A percentile compares a stretch with the other conserved stretches of the same genome.
These are phyloP conservation scores for Epiblema foenella DNA, from an alignment of 2,888 invertebrate genomes.

Conservation along the genomic window DNA sequence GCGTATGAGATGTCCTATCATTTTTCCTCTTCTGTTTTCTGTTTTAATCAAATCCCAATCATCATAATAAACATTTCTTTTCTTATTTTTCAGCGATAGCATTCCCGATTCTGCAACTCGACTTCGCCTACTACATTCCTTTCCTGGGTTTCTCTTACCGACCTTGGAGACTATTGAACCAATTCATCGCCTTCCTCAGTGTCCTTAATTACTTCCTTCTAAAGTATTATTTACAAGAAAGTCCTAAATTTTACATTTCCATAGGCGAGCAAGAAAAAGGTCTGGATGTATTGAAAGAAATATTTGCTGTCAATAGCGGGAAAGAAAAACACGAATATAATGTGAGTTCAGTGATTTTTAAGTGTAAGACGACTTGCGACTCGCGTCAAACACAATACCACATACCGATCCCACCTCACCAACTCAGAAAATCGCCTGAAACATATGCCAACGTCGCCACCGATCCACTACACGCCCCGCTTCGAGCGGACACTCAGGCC, in stretches of 20 bases:
- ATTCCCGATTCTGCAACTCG: constrained; percentile 34
- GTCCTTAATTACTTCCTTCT: constrained; percentile 25
- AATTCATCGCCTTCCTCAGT: constrained; percentile 34
- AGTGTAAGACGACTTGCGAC: too few relatives aligned
- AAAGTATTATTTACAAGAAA: constrained; percentile 32
- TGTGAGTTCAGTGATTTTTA: constrained; percentile 27
- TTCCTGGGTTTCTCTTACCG: constrained; percentile 39
- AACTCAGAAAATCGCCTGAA: too few relatives aligned
- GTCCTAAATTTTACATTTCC: constrained; percentile 45
- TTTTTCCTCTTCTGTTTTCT: too few relatives aligned
- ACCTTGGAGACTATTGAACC: constrained; percentile 42
- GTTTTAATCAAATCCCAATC: too few relatives aligned
- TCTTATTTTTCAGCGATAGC: constrained; percentile 32
- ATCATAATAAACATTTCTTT: too few relatives aligned
- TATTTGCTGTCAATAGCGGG: constrained; percentile 41
- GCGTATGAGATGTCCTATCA: too few relatives aligned
- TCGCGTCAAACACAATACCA: too few relatives aligned
- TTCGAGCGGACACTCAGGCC: too few relatives aligned
- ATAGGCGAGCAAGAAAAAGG: constrained; percentile 41
- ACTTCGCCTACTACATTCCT: constrained; percentile 38
- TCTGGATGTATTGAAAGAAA: constrained; percentile 34
- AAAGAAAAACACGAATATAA: constrained; percentile 22
- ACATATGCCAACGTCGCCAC: too few relatives aligned
- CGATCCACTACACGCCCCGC: too few relatives aligned
- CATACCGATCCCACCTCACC: too few relatives aligned